Base-by-base conservation (phyloP, 2,797 vertebrate genomes). In the Gallinago nigripennis region DNA sequence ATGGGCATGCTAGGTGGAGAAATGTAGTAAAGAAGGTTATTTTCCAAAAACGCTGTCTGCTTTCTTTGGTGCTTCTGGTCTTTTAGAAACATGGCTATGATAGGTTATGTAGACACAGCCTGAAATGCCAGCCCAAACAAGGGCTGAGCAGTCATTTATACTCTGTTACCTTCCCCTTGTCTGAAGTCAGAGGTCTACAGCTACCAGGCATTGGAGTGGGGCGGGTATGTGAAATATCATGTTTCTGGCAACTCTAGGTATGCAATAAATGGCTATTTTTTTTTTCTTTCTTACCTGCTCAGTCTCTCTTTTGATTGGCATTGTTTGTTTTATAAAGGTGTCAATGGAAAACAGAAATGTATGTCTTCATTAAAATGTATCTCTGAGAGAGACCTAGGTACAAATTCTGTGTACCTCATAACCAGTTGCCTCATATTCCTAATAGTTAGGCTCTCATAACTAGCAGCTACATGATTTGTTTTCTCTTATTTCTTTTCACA, bases 401-500 rank as follows among this genome's bases (percentile, higher is more conserved):
- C 31, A 77, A 63, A 64, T 72, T 69, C 57, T 83, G 16, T 51
- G 28, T 3, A 4, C 14, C 28, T 81, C 27, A 4, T 28, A 79
- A 61, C 17, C 8, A 17, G 2, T 72, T 84, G 19, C 12, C 15
- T 75, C 58, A 5, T 46, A 25, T 16, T 31, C 31, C 14, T 71
- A 33, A 43, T 16, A 53, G 11, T 57, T 86, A 33, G 10, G 7
- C 4, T 73, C 4, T 56, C 8, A 8, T 51, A 56, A 41, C 20
- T 35, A 9, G 12, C 69, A 79, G 16, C 14, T 35, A 23, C 6
- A 5, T 58, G 43, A 27, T 35, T 48, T 0, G 0, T 88, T 88
- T 63, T 63, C 43, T 82, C 16, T 80, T 4, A 25, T 60, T 70
- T 73, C 15, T 60, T 82, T 72, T 51, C 24, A 65, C 19, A 33